Conservation (phyloP, 2,888 invertebrate species). For the Heliconius ismenius region DNA sequence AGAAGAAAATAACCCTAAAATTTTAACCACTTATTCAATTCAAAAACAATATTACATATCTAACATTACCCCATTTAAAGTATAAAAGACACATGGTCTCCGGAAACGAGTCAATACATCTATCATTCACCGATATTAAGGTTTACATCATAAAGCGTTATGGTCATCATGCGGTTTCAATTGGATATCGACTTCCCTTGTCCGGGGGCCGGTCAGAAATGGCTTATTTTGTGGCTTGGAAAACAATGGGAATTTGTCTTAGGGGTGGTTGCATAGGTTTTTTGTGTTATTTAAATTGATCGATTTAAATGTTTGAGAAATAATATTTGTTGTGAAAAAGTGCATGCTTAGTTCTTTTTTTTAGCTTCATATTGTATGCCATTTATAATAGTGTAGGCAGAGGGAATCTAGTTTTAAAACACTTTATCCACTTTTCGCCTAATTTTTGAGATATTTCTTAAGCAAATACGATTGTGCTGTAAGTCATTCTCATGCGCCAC, state of each 20-base stretch:
- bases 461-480: no score
- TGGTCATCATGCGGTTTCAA: constrained; percentile 62
- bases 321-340: no score
- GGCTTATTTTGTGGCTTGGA: constrained; percentile 67
- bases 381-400: no score
- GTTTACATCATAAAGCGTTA: constrained; percentile 44
- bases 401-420: no score
- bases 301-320: no score
- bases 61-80: constrained; percentile 7
- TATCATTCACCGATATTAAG: constrained; percentile 44
- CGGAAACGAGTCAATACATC: constrained; percentile 41
- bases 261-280: constrained; percentile 26
- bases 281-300: background rate
- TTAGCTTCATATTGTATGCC: no score
- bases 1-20: no score
- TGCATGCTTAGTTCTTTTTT: no score
- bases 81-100: constrained; percentile 38
- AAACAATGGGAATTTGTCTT: constrained; percentile 57
- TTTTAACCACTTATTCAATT: background rate
- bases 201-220: constrained; percentile 55
- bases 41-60: constrained; percentile 33
- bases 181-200: constrained; percentile 60
- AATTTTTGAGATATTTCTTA: no score
- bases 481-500: no score
- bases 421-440: no score